Evolutionary conservation across 2,888 invertebrate species (phyloP), one percentile per base, ranked within the genome.

Genomic region (Melinaea menophilus): DNA sequence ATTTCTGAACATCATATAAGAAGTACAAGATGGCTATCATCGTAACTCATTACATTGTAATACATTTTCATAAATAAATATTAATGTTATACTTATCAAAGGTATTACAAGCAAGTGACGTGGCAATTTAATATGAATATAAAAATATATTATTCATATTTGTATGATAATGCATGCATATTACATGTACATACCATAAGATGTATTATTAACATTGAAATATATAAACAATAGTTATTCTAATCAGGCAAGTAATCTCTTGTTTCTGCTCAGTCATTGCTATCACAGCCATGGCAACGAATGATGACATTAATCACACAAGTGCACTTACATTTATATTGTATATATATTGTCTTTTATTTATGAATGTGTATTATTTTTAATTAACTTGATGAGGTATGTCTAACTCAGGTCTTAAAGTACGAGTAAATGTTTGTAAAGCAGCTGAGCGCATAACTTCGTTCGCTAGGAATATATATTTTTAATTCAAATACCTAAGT

Each of bases 191-290:
- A 31, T 51, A 51, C 13, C 48, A 48, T 51, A 11, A 51, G 51
- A 31, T 31, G 5, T 31, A 51, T 51, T 31, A 51, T 5, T 34
- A 54, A 65, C 62, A 68, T 69, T 68, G 64, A 68, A 68, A 79
- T 76, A 79, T 83, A 81, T 79, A 84, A 82, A 86, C 85, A 85
- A 86, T 82, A 77, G 75, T 65, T 69, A 76, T 81, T 80, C 76
- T 81, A 81, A 85, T 82, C 79, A 73, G 76, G 81, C 73, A 75
- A 78, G 73, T 75, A 78, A 80, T 82, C 77, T 75, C 72, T 75
- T 75, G 75, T 79, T 79, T 69, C 71, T 74, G 72, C 81, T 80
- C 81, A 84, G 85, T 68, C 67, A 70, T 55, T 62, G 48, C 56
- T 58, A 62, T 64, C 55, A 55, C 57, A 58, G 45, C 56, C 56